Percentiles rank a stretch among this genome's conserved stretches.
These are phyloP conservation scores for Tenrec ecaudatus DNA, from an alignment of 2,113 vertebrate species.

Conservation along the genomic window DNA sequence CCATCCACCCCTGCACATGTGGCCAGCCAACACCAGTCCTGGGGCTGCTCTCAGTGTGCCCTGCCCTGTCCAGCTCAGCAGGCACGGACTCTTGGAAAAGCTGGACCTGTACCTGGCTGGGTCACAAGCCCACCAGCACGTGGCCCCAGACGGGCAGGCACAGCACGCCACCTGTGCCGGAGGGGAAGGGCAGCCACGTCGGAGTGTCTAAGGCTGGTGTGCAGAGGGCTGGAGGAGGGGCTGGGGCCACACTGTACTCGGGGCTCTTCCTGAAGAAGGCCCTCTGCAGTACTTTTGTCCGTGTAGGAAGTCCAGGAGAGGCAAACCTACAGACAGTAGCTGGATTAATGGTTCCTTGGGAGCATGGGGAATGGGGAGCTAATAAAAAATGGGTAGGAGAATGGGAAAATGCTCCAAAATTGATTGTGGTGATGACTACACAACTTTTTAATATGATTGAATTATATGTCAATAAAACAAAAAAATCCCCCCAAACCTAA, in stretches of 20 bases:
- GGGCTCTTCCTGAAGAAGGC: not conserved
- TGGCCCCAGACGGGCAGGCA: fast-evolving
- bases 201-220: not conserved
- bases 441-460: too few species aligned
- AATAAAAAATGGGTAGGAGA: too few species aligned
- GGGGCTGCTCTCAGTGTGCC: not conserved
- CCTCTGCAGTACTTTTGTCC: too few species aligned
- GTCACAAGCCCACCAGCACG: not conserved
- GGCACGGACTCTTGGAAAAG: not conserved
- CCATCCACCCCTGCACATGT: not conserved
- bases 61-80: not conserved
- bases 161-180: not conserved
- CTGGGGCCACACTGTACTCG: not conserved
- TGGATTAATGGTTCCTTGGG: too few species aligned
- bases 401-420: too few species aligned
- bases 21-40: too few species aligned
- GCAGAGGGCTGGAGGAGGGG: not conserved
- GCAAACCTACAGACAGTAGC: too few species aligned
- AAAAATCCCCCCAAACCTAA: not conserved
- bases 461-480: too few species aligned
- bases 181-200: fast-evolving
- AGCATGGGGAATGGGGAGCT: too few species aligned
- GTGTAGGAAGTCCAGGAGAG: too few species aligned
- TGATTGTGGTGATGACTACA: too few species aligned
- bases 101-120: not conserved